Conservation (phyloP, 2,797 vertebrate genomes). For the Scolopax rusticola region DNA sequence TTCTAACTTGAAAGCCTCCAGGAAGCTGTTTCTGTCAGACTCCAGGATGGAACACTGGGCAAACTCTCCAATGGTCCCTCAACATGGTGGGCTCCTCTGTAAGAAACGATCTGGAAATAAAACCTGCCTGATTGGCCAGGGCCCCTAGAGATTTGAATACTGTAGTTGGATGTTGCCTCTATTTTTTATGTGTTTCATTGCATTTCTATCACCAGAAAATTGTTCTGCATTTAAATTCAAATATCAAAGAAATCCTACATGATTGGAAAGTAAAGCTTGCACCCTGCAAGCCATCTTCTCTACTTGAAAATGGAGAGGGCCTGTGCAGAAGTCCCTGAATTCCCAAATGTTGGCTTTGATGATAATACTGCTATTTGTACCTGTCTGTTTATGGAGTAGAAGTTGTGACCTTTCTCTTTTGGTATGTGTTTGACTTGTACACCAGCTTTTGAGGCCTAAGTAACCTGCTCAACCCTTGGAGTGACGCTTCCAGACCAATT, state of each 20-base stretch:
- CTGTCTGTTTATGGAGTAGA: accelerated
- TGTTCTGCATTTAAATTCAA: background rate
- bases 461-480: background rate
- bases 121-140: background rate
- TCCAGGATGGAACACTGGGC: background rate
- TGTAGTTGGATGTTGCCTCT: background rate
- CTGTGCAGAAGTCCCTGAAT: background rate
- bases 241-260: background rate
- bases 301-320: background rate
- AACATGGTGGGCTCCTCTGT: background rate
- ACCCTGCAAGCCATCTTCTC: background rate
- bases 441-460: background rate
- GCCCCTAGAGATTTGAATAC: background rate
- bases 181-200: background rate
- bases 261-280: background rate
- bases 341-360: background rate
- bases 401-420: background rate
- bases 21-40: background rate
- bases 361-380: background rate
- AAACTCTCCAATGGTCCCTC: background rate
- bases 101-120: background rate
- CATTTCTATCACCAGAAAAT: background rate
- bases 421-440: background rate
- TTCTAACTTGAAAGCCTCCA: background rate
- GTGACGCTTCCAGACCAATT: background rate